These are phyloP conservation scores for Drosophila meridiana DNA, from an alignment of 2,888 invertebrate species.

Conservation along the genomic window DNA sequence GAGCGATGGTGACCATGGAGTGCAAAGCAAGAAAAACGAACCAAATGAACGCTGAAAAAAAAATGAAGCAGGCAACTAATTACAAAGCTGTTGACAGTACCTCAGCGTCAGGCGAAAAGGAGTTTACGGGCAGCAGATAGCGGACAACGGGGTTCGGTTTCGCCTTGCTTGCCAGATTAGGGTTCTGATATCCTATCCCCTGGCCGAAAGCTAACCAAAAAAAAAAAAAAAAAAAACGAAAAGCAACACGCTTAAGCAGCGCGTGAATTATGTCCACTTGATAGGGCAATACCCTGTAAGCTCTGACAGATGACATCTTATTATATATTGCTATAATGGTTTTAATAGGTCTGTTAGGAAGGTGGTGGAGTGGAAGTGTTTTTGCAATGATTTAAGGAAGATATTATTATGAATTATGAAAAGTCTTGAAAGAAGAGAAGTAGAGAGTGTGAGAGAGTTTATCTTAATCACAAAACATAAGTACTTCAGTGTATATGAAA, in stretches of 20 bases:
- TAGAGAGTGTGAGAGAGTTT: neutral
- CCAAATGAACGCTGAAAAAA: neutral
- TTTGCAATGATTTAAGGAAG: neutral
- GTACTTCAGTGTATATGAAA: too few relatives aligned
- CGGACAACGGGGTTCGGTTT: constrained; percentile 21
- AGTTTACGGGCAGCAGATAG: constrained; percentile 18
- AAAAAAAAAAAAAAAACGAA: neutral
- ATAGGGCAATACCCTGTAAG: constrained; percentile 7
- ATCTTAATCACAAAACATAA: too few relatives aligned
- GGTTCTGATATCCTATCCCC: constrained; percentile 27
- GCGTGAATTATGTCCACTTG: neutral
- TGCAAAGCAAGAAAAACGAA: constrained; percentile 3
- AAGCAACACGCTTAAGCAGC: neutral
- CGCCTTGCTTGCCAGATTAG: constrained; percentile 34
- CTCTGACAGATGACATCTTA: neutral
- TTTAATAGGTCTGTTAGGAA: neutral
- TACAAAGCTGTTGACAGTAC: constrained; percentile 59
- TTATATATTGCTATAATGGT: neutral
- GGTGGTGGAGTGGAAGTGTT: neutral
- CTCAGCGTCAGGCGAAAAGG: constrained; percentile 37
- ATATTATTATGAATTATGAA: neutral
- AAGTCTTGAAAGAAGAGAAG: neutral
- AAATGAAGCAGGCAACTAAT: constrained; percentile 64
- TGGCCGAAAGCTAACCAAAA: constrained; percentile 1
- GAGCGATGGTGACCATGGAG: constrained; percentile 23